These are phyloP conservation scores for Leptopterna dolabrata DNA, from an alignment of 2,888 invertebrate species.

Conservation along the genomic window DNA sequence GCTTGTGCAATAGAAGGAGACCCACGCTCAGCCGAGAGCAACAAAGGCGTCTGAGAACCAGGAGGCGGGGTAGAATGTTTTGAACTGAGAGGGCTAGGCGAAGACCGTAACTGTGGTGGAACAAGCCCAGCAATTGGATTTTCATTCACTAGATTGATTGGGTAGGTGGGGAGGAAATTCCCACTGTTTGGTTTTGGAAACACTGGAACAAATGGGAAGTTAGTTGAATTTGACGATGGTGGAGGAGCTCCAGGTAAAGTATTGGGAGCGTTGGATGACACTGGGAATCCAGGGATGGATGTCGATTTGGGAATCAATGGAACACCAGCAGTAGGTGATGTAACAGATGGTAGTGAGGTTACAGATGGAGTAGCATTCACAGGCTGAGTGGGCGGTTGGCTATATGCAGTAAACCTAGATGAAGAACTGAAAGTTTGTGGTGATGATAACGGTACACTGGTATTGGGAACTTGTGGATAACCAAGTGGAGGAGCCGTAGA, in stretches of 20 bases:
- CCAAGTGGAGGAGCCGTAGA: neutral
- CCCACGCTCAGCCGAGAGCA: conserved; percentile 30
- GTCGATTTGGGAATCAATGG: neutral
- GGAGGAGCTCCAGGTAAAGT: neutral
- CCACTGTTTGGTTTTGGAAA: conserved; percentile 27
- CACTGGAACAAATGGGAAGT: conserved; percentile 30
- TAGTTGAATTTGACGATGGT: neutral
- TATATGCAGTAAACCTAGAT: neutral
- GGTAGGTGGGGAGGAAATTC: conserved; percentile 30
- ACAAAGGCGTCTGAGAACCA: conserved; percentile 19
- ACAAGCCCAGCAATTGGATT: neutral
- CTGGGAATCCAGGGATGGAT: neutral
- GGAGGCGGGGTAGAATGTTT: conserved; percentile 26
- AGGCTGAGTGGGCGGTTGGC: neutral
- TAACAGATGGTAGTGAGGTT: neutral
- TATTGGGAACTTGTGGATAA: neutral
- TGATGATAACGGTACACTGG: neutral
- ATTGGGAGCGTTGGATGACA: neutral
- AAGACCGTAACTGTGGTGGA: conserved; percentile 26
- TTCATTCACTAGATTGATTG: conserved; percentile 16
- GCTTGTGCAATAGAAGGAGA: neutral
- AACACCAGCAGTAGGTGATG: neutral
- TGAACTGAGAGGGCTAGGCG: conserved; percentile 45
- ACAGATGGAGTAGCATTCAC: neutral
- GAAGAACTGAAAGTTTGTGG: neutral